phyloP scores from a whole-genome alignment of 2,113 vertebrate species.

The Cairina moschata region DNA sequence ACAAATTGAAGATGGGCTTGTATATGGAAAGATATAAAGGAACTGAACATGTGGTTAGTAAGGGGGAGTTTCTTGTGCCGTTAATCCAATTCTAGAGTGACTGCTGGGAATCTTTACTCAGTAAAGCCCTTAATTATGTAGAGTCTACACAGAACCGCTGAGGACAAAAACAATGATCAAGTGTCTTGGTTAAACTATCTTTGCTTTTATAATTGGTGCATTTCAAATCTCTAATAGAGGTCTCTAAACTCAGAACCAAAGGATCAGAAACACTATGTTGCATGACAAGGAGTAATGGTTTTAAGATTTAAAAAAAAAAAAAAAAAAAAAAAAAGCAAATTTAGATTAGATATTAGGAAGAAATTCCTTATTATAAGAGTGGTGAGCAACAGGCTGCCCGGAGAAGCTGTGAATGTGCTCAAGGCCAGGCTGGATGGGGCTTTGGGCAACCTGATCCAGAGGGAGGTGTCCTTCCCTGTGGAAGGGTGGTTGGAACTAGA shows the following conservation, averaged over 20 bases:
- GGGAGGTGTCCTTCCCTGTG: too few species aligned
- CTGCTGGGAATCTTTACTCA: constrained; percentile 53
- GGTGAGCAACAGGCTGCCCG: too few species aligned
- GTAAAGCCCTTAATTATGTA: constrained; percentile 48
- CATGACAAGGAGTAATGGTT: too few species aligned
- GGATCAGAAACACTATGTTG: constrained; percentile 13
- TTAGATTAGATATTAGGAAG: too few species aligned
- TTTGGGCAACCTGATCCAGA: too few species aligned
- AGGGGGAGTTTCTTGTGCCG: constrained; percentile 42
- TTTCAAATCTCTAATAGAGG: constrained; percentile 33
- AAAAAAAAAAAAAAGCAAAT: too few species aligned
- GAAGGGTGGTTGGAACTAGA: too few species aligned
- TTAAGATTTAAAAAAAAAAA: too few species aligned
- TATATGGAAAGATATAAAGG: constrained; percentile 39
- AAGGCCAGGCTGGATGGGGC: too few species aligned
- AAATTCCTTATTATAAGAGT: too few species aligned
- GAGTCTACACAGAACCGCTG: constrained; percentile 4
- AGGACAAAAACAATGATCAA: constrained; percentile 51
- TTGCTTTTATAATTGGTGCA: constrained; percentile 29
- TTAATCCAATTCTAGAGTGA: constrained; percentile 54
- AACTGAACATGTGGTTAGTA: constrained; percentile 47
- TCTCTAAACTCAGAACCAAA: constrained; percentile 1
- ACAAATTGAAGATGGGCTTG: constrained; percentile 38
- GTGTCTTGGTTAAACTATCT: constrained; percentile 39
- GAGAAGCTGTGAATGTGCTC: too few species aligned